A percentile compares a stretch with the other conserved stretches of the same genome.
These are phyloP conservation scores for Ophioninae sp. DNA, from an alignment of 2,888 invertebrate species.

Conservation along the genomic window DNA sequence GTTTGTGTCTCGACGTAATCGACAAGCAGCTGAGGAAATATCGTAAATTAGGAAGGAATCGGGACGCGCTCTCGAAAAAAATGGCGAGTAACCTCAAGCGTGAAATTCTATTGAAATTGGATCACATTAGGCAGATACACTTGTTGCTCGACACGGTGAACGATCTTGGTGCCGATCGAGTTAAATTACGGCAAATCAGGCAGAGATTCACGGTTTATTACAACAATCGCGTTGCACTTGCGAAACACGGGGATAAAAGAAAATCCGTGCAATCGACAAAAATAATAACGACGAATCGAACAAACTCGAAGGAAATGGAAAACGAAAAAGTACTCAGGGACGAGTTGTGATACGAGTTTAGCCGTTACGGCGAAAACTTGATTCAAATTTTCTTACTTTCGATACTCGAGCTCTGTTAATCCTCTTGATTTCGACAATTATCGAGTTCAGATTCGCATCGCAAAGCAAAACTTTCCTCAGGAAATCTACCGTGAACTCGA, in stretches of 20 bases:
- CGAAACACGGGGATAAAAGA: conserved; percentile 19
- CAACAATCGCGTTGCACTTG: conserved; percentile 60
- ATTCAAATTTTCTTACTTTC: background rate
- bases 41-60: conserved; percentile 71
- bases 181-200: conserved; percentile 66
- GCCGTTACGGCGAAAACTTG: conserved; percentile 23
- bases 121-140: conserved; percentile 76
- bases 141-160: conserved; percentile 72
- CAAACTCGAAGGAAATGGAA: background rate
- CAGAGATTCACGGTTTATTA: conserved; percentile 66
- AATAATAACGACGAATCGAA: background rate
- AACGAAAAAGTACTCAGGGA: conserved; percentile 62
- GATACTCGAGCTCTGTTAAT: conserved; percentile 7
- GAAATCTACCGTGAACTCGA: background rate
- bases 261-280: background rate
- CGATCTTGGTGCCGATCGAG: conserved; percentile 69
- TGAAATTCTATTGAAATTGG: conserved; percentile 73
- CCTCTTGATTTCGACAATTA: conserved; percentile 1
- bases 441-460: background rate
- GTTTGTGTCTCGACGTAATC: conserved; percentile 76
- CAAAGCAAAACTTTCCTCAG: background rate
- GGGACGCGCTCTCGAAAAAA: conserved; percentile 50
- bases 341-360: conserved; percentile 74
- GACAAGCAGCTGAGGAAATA: conserved; percentile 73
- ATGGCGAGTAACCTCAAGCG: conserved; percentile 67